Evolutionary conservation across 2,113 vertebrate species (phyloP).

Genomic region (Strix aluco): DNA sequence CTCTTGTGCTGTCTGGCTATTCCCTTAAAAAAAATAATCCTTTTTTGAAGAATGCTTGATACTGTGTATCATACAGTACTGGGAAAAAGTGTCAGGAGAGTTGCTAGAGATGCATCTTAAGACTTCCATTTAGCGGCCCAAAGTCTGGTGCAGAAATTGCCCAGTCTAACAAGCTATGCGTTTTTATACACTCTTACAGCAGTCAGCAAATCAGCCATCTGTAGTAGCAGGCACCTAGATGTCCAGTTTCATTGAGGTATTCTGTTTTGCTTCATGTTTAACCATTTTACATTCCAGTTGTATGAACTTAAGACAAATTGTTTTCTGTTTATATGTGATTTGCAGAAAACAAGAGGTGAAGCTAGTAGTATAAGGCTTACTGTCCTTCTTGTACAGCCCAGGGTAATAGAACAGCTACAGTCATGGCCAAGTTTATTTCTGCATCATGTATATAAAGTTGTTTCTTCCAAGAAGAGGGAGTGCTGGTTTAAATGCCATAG

Average conservation of each 20-base stretch:
- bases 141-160: not conserved
- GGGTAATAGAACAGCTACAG: not conserved
- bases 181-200: not conserved
- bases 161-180: not conserved
- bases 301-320: not conserved
- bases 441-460: not conserved
- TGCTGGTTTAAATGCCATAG: not conserved
- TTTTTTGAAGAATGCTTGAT: not conserved
- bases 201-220: not conserved
- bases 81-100: not conserved
- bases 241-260: not conserved
- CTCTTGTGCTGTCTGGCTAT: not conserved
- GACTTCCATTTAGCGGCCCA: not conserved
- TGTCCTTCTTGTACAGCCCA: not conserved
- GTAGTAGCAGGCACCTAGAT: not conserved
- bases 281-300: not conserved
- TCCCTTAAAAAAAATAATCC: not conserved
- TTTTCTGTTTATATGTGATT: not conserved
- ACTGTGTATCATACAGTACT: not conserved
- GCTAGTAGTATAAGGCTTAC: not conserved
- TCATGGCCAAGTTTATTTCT: slow-evolving; percentile 18
- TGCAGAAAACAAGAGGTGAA: not conserved
- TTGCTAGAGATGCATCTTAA: not conserved
- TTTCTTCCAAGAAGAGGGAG: not conserved
- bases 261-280: not conserved